Evolutionary conservation across 2,113 vertebrate genomes (phyloP).

Genomic region (Todiramphus chloris): DNA sequence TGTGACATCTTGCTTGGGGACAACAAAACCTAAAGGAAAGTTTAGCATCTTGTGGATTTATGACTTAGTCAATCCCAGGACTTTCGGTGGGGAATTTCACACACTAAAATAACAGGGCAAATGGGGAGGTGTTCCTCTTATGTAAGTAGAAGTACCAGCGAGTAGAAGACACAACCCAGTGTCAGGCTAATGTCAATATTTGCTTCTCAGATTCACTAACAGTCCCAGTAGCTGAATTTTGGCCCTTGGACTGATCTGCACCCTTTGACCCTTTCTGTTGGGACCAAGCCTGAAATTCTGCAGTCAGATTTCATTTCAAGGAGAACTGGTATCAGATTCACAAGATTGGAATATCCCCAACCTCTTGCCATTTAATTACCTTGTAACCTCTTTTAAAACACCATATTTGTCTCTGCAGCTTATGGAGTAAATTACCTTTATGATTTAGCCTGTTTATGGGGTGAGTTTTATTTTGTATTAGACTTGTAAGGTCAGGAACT

Average conservation of each 20-base stretch:
- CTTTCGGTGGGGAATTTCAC: background rate
- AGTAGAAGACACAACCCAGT: background rate
- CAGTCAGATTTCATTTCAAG: background rate
- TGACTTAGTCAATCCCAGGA: background rate
- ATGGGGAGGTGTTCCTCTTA: background rate
- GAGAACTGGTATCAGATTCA: background rate
- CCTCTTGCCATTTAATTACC: background rate
- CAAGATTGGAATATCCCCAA: background rate
- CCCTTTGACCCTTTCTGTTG: background rate
- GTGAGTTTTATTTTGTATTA: background rate
- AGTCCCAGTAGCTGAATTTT: background rate
- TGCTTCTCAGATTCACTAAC: background rate
- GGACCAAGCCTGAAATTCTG: background rate
- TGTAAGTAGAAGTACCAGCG: background rate
- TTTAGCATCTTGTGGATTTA: background rate
- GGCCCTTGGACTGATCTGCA: background rate
- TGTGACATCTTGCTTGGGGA: background rate
- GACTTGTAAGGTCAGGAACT: background rate
- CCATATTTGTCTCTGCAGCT: rapidly evolving
- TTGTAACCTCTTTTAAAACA: background rate
- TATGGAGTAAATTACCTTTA: background rate
- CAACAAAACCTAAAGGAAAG: background rate
- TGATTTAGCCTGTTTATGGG: background rate
- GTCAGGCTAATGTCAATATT: background rate
- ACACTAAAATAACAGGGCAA: background rate